Percentiles rank a stretch among this genome's conserved stretches.
Conservation (phyloP, 2,888 invertebrate genomes). For the Serripes groenlandicus region DNA sequence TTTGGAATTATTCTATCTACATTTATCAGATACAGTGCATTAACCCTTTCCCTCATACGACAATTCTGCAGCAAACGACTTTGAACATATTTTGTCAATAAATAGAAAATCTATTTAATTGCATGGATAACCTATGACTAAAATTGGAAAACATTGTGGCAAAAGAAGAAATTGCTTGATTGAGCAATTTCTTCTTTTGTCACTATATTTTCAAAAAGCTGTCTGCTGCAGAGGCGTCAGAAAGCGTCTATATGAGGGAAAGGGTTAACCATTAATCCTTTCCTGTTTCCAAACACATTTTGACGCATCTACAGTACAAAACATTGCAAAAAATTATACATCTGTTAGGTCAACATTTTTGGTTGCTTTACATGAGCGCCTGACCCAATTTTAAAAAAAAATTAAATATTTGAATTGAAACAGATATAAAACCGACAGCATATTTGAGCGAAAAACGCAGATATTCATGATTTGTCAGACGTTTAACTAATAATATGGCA, state of each 20-base stretch:
- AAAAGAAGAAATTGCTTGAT: not conserved
- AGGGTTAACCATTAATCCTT: not conserved
- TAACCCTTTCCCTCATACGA: not conserved
- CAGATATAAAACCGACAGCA: too few species aligned
- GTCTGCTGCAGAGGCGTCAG: not conserved
- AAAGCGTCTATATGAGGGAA: not conserved
- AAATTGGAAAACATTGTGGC: not conserved
- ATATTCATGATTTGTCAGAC: too few species aligned
- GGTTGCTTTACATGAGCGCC: too few species aligned
- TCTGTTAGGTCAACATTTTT: too few species aligned
- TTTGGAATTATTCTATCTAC: not conserved
- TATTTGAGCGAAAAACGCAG: too few species aligned
- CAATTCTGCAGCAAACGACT: not conserved
- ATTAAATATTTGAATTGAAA: not conserved
- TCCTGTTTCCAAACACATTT: not conserved
- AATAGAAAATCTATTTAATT: not conserved
- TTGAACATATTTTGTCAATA: not conserved
- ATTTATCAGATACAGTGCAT: not conserved
- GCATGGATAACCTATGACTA: too few species aligned
- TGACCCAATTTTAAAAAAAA: too few species aligned
- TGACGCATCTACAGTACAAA: not conserved
- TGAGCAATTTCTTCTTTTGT: not conserved
- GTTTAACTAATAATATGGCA: not conserved
- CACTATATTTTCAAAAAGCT: too few species aligned
- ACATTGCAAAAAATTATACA: not conserved